Evolutionary conservation across 2,888 invertebrate species (phyloP), one percentile per base, ranked within the genome.

Genomic region (Idaea aversata): DNA sequence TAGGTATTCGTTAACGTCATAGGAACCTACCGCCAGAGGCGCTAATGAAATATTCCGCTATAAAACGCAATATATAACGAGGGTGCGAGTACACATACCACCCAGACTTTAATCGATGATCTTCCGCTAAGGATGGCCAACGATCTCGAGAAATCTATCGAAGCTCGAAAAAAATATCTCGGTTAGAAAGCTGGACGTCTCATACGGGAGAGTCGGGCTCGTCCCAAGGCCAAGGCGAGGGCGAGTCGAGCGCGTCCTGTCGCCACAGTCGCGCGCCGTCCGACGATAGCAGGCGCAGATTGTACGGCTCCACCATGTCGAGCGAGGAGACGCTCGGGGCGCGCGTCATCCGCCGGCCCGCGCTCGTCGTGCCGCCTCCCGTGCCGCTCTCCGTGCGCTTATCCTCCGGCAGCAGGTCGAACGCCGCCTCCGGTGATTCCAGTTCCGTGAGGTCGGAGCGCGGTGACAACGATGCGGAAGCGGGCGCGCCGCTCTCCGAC

Each of bases 181-280:
- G 10, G 1, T 36, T 36, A 7, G 10, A 36, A 36, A 36, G 36
- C 10, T 7, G 36, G 36, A 36, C 36, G 36, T 7, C 35, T 91
- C 91, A 93, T 60, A 93, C 93, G 64, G 91, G 87, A 5, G 91
- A 91, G 83, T 93, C 93, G 25, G 93, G 90, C 75, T 90, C 89
- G 76, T 88, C 89, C 88, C 91, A 90, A n/a, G 90, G 90, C 91
- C 92, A 92, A 58, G 92, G 91, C 79, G 92, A 91, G 74, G 78
- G 87, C 65, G 88, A 67, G 80, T 92, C 92, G 61, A 93, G 79
- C 69, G 93, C 93, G 85, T 93, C 91, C 83, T 93, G 93, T 0
- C 93, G 86, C 93, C 93, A 93, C 73, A 93, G 87, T 63, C 91
- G 88, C 66, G 82, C 75, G 66, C 83, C 76, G 67, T 91, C 91